Evolutionary conservation across 2,888 invertebrate genomes (phyloP).

Genomic region (Panopea generosa): DNA sequence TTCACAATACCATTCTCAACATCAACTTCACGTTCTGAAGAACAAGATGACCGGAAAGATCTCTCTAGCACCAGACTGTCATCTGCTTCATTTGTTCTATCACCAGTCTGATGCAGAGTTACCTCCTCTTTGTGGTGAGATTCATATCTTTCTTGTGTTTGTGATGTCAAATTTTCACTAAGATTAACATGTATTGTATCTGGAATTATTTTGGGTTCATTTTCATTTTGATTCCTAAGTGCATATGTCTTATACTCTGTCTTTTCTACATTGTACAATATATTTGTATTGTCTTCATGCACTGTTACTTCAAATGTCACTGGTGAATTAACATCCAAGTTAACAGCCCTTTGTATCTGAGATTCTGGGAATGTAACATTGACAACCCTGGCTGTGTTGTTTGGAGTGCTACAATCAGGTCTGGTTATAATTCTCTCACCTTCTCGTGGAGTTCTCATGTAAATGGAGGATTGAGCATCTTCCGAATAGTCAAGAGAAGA

Average conservation of each 20-base stretch:
- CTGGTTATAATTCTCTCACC: constrained; percentile 26
- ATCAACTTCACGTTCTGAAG: constrained; percentile 56
- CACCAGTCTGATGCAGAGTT: constrained; percentile 46
- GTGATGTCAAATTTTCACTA: constrained; percentile 66
- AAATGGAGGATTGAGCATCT: constrained; percentile 62
- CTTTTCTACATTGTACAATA: constrained; percentile 77
- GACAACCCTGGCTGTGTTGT: constrained; percentile 29
- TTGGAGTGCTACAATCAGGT: constrained; percentile 57
- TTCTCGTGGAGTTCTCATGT: constrained; percentile 22
- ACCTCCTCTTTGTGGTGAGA: constrained; percentile 63
- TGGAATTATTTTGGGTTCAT: constrained; percentile 62
- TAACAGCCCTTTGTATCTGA: constrained; percentile 40
- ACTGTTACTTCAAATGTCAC: constrained; percentile 74
- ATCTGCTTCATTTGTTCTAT: not conserved
- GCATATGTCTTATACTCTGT: constrained; percentile 76
- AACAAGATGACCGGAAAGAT: constrained; percentile 48
- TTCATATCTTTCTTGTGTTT: constrained; percentile 65
- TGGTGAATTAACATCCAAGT: constrained; percentile 44
- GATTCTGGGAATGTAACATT: constrained; percentile 51
- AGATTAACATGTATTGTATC: constrained; percentile 75
- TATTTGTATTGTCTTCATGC: constrained; percentile 75
- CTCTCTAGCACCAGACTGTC: constrained; percentile 48
- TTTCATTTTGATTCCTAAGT: constrained; percentile 52
- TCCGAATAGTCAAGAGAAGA: constrained; percentile 41
- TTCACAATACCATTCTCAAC: constrained; percentile 46